Evolutionary conservation across 2,888 invertebrate species (phyloP).

Genomic region (Bibio marci): DNA sequence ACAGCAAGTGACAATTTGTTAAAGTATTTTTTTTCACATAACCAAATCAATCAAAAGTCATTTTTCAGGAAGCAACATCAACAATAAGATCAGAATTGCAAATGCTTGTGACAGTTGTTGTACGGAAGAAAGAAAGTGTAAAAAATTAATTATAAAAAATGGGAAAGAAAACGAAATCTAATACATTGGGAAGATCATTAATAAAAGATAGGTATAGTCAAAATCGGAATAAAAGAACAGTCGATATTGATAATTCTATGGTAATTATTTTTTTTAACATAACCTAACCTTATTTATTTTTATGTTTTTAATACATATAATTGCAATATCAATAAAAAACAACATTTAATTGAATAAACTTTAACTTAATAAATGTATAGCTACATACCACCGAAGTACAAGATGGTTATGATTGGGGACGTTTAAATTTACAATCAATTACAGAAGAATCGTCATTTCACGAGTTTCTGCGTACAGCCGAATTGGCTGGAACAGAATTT

Average conservation of each 20-base stretch:
- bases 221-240: constrained; percentile 41
- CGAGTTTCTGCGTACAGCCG: constrained; percentile 89
- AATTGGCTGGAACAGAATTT: constrained; percentile 88
- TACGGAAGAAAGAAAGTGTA: too few species aligned
- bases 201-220: constrained; percentile 60
- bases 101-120: too few species aligned
- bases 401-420: constrained; percentile 84
- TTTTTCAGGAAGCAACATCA: too few species aligned
- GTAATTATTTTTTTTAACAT: constrained; percentile 30
- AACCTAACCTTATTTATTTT: constrained; percentile 4
- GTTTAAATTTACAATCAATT: constrained; percentile 77
- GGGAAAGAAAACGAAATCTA: constrained; percentile 54
- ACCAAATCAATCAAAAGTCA: too few species aligned
- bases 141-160: constrained; percentile 24
- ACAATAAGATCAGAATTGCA: too few species aligned
- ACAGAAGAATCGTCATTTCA: constrained; percentile 93
- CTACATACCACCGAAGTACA: constrained; percentile 74
- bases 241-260: constrained; percentile 56
- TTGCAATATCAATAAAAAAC: constrained; percentile 2
- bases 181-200: constrained; percentile 46
- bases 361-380: constrained; percentile 11
- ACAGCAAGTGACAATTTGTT: too few species aligned
- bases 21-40: too few species aligned
- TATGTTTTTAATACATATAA: constrained; percentile 1
- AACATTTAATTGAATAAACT: neutral